Evolutionary conservation across 2,888 invertebrate genomes (phyloP), one percentile per base, ranked within the genome.

Genomic region (Bombylius major): DNA sequence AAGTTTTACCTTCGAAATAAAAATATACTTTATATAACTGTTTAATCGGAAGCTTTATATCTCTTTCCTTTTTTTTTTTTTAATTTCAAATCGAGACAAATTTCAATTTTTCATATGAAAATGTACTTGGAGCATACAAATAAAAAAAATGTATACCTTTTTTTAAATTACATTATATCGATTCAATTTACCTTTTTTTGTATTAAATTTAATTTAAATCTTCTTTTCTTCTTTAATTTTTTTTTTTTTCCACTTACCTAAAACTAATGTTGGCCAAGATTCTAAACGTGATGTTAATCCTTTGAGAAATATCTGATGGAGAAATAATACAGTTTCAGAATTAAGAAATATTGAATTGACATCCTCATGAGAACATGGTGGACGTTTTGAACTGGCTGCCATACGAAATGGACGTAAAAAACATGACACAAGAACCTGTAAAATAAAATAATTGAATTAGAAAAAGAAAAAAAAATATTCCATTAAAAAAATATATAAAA

Each of bases 321-420:
- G 79, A 75, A 94, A 94, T 64, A 94, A 77, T 56, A 94, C 86
- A 0, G 93, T 93, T 76, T 94, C 93, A 68, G 89, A 89, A 76
- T 94, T 94, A 61, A 94, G 78, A 75, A 93, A 94, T 65, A 94
- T 93, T 56, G 92, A 93, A 75, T 92, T 93, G 58, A 94, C 90
- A 66, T 94, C 94, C 68, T 94, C 93, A 71, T 94, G 94, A 1
- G 88, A 84, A 69, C 93, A 92, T 0, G 92, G 90, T 4, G 94
- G 93, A 68, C 90, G 89, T 73, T 92, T 92, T 11, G 91, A 90
- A 66, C 90, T 90, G 33, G 94, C 94, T 1, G 93, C 92, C 93
- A 94, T 93, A 75, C 90, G 87, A 72, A 93, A 89, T 0, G 91
- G 90, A 42, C 93, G 81, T 31, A 93, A 78, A 72, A 92, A 94